These are phyloP conservation scores for Sebastes matsubarae DNA, from an alignment of 2,797 vertebrate species.

Conservation along the genomic window DNA sequence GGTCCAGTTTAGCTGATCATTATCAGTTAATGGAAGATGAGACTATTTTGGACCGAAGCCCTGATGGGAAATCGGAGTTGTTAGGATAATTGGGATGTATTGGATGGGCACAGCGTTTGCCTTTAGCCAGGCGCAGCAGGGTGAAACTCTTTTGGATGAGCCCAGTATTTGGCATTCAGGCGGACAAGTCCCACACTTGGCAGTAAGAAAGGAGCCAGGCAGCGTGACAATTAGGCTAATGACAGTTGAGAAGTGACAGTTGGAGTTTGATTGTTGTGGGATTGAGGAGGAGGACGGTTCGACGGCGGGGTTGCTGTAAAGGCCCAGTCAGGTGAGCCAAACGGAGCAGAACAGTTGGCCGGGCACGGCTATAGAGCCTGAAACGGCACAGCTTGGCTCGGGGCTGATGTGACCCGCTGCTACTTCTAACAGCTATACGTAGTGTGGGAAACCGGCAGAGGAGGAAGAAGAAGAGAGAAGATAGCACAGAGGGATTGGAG, in stretches of 20 bases:
- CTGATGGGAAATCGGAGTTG: conserved; percentile 25
- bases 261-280: conserved; percentile 51
- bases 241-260: conserved; percentile 39
- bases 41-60: conserved; percentile 16
- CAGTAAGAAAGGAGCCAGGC: conserved; percentile 43
- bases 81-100: conserved; percentile 45
- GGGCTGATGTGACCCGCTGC: conserved; percentile 55
- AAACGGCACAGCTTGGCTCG: conserved; percentile 27
- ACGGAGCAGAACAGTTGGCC: conserved; percentile 72
- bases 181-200: conserved; percentile 45
- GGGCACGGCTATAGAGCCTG: conserved; percentile 21
- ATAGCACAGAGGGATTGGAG: background rate
- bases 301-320: conserved; percentile 32
- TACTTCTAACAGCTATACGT: conserved; percentile 23
- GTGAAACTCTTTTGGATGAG: conserved; percentile 43
- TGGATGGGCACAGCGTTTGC: conserved; percentile 19
- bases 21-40: conserved; percentile 18
- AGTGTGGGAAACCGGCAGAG: conserved; percentile 6
- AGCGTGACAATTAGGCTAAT: conserved; percentile 67
- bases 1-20: conserved; percentile 11
- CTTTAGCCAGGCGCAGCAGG: conserved; percentile 24
- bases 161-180: conserved; percentile 39
- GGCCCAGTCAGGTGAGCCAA: conserved; percentile 71
- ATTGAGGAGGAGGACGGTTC: conserved; percentile 27
- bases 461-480: background rate